Base-by-base conservation (phyloP, 2,797 vertebrate species). In the Myiotriccus ornatus region DNA sequence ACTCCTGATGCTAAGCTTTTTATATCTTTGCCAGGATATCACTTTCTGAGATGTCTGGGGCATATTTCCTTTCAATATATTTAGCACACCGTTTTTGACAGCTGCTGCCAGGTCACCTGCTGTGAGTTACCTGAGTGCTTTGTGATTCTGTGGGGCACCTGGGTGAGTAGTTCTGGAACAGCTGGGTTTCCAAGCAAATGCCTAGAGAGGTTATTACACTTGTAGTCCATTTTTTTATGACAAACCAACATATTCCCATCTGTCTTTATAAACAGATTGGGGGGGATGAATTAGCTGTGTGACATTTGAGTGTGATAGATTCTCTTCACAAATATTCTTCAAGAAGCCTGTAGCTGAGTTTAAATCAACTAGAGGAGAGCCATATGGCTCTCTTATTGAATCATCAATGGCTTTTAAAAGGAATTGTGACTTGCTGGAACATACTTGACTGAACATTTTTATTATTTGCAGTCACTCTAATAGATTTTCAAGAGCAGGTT, bases 361-460 rank as follows among this genome's bases (percentile, higher is more conserved):
- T 84, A 96, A 93, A 86, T 87, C 69, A 95, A 64, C 68, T 86
- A 52, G 35, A 82, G 50, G 79, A 94, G 19, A 94, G 46, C 80
- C 89, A 91, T 91, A 89, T 85, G 75, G 80, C 44, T 93, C 67
- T 87, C 43, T 92, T 90, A 88, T 55, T 93, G 94, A 97, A 91
- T 93, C 67, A 82, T 75, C 68, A 88, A 43, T 78, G 53, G 15
- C 32, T 94, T 95, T 95, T 92, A 47, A 83, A 93, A 81, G 41
- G 43, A 87, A 69, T 75, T 93, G 27, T 84, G 53, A 59, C 46
- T 93, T 85, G 79, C 47, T 88, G 73, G 39, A 90, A 70, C 35
- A 74, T 27, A 91, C 25, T 57, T 87, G 46, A 65, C 32, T 82
- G 55, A 88, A 90, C 7, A 10, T 60, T 81, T 91, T 74, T 83